A percentile compares a stretch with the other conserved stretches of the same genome.
Conservation (phyloP, 2,113 vertebrate genomes). For the Mus pahari region DNA sequence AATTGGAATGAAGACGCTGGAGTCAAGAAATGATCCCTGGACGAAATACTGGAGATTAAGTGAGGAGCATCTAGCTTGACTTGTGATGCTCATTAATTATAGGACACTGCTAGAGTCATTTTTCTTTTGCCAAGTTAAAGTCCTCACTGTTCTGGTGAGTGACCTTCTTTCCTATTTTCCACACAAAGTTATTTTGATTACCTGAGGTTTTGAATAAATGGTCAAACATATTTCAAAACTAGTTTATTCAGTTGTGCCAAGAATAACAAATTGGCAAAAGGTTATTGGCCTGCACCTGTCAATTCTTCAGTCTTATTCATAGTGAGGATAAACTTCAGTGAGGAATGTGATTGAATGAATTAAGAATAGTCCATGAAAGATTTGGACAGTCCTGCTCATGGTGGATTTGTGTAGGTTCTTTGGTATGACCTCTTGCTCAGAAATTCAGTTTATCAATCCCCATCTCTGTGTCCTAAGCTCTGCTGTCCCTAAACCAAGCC, state of each 20-base stretch:
- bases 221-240: neutral
- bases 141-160: neutral
- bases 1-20: neutral
- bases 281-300: neutral
- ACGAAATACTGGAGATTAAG: too few species aligned
- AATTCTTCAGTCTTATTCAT: neutral
- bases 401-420: too few species aligned
- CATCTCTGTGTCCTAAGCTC: too few species aligned
- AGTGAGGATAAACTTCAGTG: neutral
- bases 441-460: too few species aligned
- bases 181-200: neutral
- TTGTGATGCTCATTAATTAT: neutral
- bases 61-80: fast-evolving
- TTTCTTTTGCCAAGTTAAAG: neutral
- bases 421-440: too few species aligned
- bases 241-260: neutral
- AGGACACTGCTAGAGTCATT: fast-evolving
- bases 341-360: fast-evolving
- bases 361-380: fast-evolving
- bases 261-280: neutral
- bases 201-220: neutral
- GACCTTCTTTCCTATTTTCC: neutral
- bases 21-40: neutral
- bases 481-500: too few species aligned
- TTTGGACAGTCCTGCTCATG: fast-evolving